Base-by-base conservation (phyloP, 2,113 vertebrate species). In the Cynopterus brachyotis region DNA sequence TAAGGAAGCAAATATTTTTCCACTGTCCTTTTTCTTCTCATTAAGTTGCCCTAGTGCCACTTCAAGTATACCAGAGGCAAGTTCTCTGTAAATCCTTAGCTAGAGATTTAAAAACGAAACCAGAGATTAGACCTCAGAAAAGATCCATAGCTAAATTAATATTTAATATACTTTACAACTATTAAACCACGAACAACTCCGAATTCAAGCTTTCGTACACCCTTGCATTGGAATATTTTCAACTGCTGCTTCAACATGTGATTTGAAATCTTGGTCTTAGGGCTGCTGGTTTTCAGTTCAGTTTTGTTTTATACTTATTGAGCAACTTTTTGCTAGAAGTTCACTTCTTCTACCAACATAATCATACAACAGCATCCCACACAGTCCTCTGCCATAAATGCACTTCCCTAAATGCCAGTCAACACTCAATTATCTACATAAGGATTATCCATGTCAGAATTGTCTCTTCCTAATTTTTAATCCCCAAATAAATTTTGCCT, bases 381-480 rank as follows among this genome's bases (percentile, higher is more conserved):
- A 7, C 28, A 40, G 26, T 89, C 66, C 57, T 96, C 32, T 45
- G 47, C 40, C 13, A 1, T 85, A 83, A 90, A 78, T 73, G 19
- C 42, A 70, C 73, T 88, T 97, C 84, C 85, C 26, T 84, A 32
- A 40, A 35, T 70, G 89, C 94, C 91, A 97, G 42, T 96, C 97
- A 96, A 89, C 88, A 96, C 94, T 85, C 85, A 96, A 91, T 97
- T 97, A 96, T 78, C 72, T 78, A 72, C 88, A n/a, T 19, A 60
- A 96, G 89, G 89, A 97, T 98, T 97, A 97, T 50, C 88, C 91
- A 76, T 96, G 94, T 97, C 89, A 94, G 73, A 93, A 91, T 76
- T 97, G 94, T 96, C 82, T 97, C 67, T 81, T 96, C 89, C 94
- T 97, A 97, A 97, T 97, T 95, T 97, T 95, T 97, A 97, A 97